Base-by-base conservation (phyloP, 2,113 vertebrate species). In the Odontophorus gujanensis region DNA sequence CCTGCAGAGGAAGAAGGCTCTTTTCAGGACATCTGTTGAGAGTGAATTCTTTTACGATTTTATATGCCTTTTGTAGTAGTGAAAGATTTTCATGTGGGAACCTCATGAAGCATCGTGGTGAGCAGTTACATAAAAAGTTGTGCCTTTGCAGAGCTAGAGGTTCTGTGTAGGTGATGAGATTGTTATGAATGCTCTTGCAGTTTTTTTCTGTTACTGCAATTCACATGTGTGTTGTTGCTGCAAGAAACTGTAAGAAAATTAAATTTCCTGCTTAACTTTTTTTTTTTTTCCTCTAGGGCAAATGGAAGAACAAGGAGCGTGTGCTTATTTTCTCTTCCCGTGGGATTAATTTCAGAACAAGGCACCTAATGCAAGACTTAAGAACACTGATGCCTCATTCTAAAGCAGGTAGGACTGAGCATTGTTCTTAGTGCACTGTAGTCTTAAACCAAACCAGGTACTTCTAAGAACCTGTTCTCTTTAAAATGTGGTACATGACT, bases 241-340 rank as follows among this genome's bases (percentile, higher is more conserved):
- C 5, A 36, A 19, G n/a, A 21, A 30, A 7, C 53, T 18, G 28
- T 48, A 45, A 87, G 8, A 57, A 80, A 42, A 5, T 25, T 42
- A 3, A 8, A 34, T 42, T 65, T 40, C 9, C 2, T 13, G 13
- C 2, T 2, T 79, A 61, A 48, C 21, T 95, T 72, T 94, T 42
- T 68, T 13, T 50, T 50, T 50, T 50, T 25, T 51, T 51, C 13
- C 26, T 82, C 3, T 92, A 99, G 99, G 99, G 99, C 2, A 99
- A 98, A 96, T 99, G 99, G 99, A 99, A 97, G 81, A 99, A 99
- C 97, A 99, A 99, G 95, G 99, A 99, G 83, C 97, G 99, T 13
- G 98, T 99, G 93, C 98, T 99, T 43, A 98, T 99, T 90, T 99
- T 99, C 91, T 99, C 99, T 65, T 99, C 99, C 2, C 98, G 99